These are phyloP conservation scores for Formica aserva DNA, from an alignment of 2,888 invertebrate species.

Conservation along the genomic window DNA sequence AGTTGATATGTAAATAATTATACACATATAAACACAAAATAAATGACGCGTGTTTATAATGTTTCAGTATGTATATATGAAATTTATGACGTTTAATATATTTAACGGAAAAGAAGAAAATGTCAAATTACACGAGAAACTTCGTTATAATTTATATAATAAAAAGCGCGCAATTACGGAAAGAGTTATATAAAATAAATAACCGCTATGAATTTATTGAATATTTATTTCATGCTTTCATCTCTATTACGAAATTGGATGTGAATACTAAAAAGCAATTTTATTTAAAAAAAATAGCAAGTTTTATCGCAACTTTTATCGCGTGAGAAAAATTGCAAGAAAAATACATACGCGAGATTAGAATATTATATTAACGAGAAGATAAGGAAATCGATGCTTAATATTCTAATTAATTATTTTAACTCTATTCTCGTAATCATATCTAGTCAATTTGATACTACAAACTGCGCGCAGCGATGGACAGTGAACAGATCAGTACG, in stretches of 20 bases:
- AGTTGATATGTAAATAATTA: too few relatives aligned
- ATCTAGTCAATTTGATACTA: conserved; percentile 12
- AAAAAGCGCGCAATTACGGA: conserved; percentile 17
- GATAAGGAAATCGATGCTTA: not conserved
- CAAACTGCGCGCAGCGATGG: conserved; percentile 38
- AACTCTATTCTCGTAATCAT: not conserved
- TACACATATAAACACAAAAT: too few relatives aligned
- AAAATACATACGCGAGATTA: not conserved
- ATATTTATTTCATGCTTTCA: not conserved
- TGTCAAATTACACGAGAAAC: not conserved
- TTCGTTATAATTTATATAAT: not conserved
- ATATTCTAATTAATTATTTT: not conserved
- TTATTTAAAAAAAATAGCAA: not conserved
- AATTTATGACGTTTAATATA: conserved; percentile 28
- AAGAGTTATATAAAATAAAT: conserved; percentile 6
- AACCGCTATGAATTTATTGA: not conserved
- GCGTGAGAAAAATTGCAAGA: not conserved
- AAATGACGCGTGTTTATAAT: too few relatives aligned
- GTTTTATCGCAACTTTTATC: not conserved
- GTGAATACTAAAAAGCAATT: conserved; percentile 13
- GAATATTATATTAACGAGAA: not conserved
- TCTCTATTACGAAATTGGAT: not conserved
- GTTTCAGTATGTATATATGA: not conserved
- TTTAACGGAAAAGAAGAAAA: not conserved
- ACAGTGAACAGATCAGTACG: conserved; percentile 33